These are phyloP conservation scores for Kradibia gibbosae DNA, from an alignment of 1,140 invertebrate species.

Conservation along the genomic window DNA sequence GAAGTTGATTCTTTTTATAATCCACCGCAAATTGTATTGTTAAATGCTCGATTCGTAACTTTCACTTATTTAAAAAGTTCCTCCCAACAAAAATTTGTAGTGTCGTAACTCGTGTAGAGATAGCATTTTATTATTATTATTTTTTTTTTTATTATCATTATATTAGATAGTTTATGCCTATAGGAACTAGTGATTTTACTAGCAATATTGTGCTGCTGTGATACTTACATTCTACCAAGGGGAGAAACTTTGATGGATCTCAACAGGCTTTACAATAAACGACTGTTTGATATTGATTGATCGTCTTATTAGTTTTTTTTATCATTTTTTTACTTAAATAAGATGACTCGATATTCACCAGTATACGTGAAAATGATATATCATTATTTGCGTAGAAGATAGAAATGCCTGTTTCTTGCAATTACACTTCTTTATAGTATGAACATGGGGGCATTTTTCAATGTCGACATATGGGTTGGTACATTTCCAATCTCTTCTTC, in stretches of 20 bases:
- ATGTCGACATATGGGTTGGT: neutral
- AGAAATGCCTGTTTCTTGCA: neutral
- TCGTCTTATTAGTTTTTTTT: slow-evolving; percentile 5
- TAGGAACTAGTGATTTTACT: neutral
- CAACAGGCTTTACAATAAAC: slow-evolving; percentile 33
- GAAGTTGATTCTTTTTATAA: too few relatives aligned
- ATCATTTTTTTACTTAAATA: neutral
- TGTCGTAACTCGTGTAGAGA: too few relatives aligned
- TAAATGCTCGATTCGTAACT: too few relatives aligned
- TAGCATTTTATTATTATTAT: too few relatives aligned
- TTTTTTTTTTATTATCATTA: slow-evolving; percentile 3
- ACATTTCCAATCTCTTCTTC: too few relatives aligned
- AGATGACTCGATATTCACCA: neutral
- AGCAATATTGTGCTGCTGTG: neutral
- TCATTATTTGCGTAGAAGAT: slow-evolving; percentile 13
- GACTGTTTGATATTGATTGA: slow-evolving; percentile 52
- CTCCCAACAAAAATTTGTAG: too few relatives aligned
- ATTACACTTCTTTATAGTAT: neutral
- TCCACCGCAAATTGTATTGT: too few relatives aligned
- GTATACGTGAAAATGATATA: neutral
- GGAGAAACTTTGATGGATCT: slow-evolving; percentile 37
- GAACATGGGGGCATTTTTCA: neutral
- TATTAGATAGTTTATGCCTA: neutral
- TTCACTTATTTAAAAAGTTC: too few relatives aligned
- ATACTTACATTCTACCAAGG: neutral